Conservation (phyloP, 2,797 vertebrate genomes). For the Sebastes kiyomatsui region DNA sequence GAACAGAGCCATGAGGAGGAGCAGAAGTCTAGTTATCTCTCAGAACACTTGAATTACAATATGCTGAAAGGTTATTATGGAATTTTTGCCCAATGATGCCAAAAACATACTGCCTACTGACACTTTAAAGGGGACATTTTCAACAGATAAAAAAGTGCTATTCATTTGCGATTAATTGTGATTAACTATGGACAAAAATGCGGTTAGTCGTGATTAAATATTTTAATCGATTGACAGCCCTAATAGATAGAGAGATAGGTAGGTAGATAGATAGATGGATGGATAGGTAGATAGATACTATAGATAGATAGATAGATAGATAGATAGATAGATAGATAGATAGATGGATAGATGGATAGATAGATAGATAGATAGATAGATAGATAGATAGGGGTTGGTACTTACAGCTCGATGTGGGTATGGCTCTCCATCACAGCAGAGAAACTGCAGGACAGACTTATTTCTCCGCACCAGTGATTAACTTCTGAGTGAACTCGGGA, state of each 20-base stretch:
- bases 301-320: background rate
- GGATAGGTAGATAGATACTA: background rate
- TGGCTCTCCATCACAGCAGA: conserved; percentile 1
- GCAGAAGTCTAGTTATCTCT: too few relatives aligned
- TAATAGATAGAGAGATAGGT: background rate
- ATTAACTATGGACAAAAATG: too few relatives aligned
- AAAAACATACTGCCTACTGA: rapidly evolving
- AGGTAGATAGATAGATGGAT: background rate
- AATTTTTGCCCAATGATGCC: too few relatives aligned
- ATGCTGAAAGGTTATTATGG: too few relatives aligned
- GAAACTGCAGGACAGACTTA: conserved; percentile 28
- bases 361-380: background rate
- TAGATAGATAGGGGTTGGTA: background rate
- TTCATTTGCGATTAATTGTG: too few relatives aligned
- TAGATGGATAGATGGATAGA: background rate
- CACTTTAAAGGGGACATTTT: too few relatives aligned
- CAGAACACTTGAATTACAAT: too few relatives aligned
- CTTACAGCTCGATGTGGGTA: background rate
- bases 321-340: background rate
- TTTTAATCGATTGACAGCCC: too few relatives aligned
- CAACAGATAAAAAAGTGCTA: too few relatives aligned
- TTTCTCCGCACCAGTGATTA: conserved; percentile 56
- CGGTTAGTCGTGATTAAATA: too few relatives aligned
- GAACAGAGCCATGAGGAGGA: too few relatives aligned
- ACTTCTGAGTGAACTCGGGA: conserved; percentile 55